Evolutionary conservation across 2,797 vertebrate genomes (phyloP).

Genomic region (Hydrocynus forskahlii): DNA sequence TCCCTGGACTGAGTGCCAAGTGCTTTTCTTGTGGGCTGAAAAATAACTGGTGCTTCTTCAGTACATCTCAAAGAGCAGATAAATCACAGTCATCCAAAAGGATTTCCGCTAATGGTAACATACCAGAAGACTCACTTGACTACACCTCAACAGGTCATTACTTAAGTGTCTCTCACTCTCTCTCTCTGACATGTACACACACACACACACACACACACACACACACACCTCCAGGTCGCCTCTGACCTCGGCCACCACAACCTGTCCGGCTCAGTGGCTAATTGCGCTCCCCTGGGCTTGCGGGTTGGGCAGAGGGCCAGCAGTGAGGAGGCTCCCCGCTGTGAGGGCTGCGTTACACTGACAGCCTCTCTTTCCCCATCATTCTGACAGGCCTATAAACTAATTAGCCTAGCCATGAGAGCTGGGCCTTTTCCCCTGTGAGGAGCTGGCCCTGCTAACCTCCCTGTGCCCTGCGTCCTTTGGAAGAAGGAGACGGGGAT

Average conservation of each 20-base stretch:
- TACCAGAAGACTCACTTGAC: slow-evolving; percentile 26
- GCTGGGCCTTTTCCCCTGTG: slow-evolving; percentile 70
- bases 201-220: slow-evolving; percentile 29
- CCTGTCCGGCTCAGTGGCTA: slow-evolving; percentile 50
- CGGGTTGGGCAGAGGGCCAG: slow-evolving; percentile 53
- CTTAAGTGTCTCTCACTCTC: not conserved
- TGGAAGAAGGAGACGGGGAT: slow-evolving; percentile 34
- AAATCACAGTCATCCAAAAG: slow-evolving; percentile 5
- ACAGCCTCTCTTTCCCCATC: slow-evolving; percentile 56
- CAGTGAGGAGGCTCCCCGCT: slow-evolving; percentile 54
- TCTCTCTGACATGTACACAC: slow-evolving; percentile 11
- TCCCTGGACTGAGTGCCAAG: not conserved
- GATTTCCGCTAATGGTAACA: not conserved
- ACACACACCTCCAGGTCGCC: slow-evolving; percentile 36
- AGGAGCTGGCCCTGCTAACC: slow-evolving; percentile 40
- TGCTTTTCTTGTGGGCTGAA: slow-evolving; percentile 7
- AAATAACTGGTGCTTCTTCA: not conserved
- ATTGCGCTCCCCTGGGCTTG: slow-evolving; percentile 54
- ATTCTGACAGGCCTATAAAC: slow-evolving; percentile 88
- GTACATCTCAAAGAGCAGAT: slow-evolving; percentile 14
- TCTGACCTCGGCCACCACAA: slow-evolving; percentile 53
- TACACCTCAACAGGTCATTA: slow-evolving; percentile 47
- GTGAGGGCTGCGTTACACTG: slow-evolving; percentile 46
- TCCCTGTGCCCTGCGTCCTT: slow-evolving; percentile 32
- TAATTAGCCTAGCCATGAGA: slow-evolving; percentile 89